A percentile compares a stretch with the other conserved stretches of the same genome.
These are phyloP conservation scores for Columbina picui DNA, from an alignment of 2,113 vertebrate genomes.

Conservation along the genomic window DNA sequence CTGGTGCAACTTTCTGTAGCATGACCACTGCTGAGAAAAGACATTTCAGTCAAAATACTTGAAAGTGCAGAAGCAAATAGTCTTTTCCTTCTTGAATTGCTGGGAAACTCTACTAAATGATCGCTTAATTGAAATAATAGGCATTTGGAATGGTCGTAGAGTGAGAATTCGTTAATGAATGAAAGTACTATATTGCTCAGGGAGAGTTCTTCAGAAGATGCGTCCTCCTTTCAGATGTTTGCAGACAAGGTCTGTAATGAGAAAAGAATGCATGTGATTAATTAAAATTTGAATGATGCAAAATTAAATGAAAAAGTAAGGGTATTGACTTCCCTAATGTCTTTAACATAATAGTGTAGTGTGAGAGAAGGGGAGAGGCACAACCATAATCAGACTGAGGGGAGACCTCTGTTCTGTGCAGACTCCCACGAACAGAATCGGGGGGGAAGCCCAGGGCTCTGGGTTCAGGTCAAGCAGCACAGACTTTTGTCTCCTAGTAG, in stretches of 20 bases:
- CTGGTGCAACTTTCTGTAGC: background rate
- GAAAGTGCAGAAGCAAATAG: background rate
- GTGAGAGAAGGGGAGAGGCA: background rate
- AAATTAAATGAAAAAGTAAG: background rate
- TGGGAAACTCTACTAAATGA: background rate
- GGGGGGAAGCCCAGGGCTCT: background rate
- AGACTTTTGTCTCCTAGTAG: background rate
- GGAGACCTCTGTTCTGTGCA: background rate
- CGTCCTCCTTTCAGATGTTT: background rate
- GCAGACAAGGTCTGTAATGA: background rate
- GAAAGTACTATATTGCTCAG: background rate
- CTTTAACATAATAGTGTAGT: background rate
- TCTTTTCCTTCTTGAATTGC: background rate
- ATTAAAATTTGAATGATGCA: background rate
- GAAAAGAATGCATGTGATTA: background rate
- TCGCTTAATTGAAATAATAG: background rate
- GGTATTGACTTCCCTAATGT: background rate
- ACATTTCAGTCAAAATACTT: background rate
- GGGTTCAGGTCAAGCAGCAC: background rate
- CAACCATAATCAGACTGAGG: background rate
- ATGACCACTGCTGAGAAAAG: background rate
- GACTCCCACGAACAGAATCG: fast-evolving
- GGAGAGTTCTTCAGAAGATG: background rate
- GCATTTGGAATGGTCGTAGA: background rate
- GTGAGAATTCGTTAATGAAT: background rate